Evolutionary conservation across 1,140 invertebrate species (phyloP).

Genomic region (Asobara japonica): DNA sequence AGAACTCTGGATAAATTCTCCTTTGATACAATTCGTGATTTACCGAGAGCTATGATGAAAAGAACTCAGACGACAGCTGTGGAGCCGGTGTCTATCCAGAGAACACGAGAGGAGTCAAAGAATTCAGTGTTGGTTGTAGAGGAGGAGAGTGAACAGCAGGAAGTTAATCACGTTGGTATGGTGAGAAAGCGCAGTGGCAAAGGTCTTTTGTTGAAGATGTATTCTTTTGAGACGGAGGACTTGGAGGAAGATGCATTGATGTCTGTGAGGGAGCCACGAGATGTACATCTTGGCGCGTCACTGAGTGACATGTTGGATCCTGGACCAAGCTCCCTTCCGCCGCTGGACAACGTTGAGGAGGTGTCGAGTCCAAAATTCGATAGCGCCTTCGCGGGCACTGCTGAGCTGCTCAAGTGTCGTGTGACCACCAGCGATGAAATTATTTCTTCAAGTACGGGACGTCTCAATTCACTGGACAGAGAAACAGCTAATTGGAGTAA

Average conservation of each 20-base stretch:
- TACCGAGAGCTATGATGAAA: conserved; percentile 31
- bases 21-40: conserved; percentile 45
- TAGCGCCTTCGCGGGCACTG: conserved; percentile 28
- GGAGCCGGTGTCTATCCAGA: conserved; percentile 23
- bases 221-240: conserved; percentile 63
- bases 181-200: conserved; percentile 52
- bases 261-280: conserved; percentile 39
- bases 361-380: conserved; percentile 27
- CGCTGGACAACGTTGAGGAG: conserved; percentile 44
- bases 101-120: conserved; percentile 6
- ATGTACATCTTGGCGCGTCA: conserved; percentile 52
- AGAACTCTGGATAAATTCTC: conserved; percentile 60
- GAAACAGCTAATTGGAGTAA: conserved; percentile 54
- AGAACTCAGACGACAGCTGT: conserved; percentile 26
- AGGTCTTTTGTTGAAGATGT: conserved; percentile 58
- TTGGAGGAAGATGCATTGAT: conserved; percentile 43
- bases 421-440: conserved; percentile 61
- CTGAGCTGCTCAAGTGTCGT: conserved; percentile 56
- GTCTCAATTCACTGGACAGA: conserved; percentile 46
- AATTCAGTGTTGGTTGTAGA: conserved; percentile 14
- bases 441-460: conserved; percentile 50
- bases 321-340: conserved; percentile 50
- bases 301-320: conserved; percentile 57
- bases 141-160: conserved; percentile 9
- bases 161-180: neutral